phyloP scores from a whole-genome alignment of 2,797 vertebrate genomes.

The Tragopan temminckii region DNA sequence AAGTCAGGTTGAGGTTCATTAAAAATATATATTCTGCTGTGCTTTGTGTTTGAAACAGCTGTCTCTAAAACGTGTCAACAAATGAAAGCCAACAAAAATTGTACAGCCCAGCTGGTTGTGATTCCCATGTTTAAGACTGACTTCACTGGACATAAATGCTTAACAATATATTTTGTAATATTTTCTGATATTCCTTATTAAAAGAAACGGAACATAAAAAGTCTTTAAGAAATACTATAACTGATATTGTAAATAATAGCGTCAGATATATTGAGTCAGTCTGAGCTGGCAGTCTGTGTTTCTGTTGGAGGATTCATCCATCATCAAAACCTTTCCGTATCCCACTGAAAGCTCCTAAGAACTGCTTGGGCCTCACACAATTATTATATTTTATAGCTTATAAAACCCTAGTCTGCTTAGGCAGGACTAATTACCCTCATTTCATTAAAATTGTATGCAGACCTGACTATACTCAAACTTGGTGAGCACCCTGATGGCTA shows the following conservation, averaged over 20 bases:
- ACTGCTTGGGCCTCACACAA: not conserved
- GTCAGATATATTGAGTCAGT: not conserved
- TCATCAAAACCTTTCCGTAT: not conserved
- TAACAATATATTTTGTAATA: not conserved
- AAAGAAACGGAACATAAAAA: not conserved
- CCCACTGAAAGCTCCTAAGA: not conserved
- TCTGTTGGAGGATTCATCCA: not conserved
- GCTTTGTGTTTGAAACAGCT: not conserved
- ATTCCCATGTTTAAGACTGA: not conserved
- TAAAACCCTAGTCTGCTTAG: not conserved
- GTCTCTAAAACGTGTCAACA: not conserved
- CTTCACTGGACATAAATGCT: not conserved
- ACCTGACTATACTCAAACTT: not conserved
- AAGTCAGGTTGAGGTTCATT: not conserved
- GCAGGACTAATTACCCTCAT: not conserved
- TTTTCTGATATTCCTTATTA: not conserved
- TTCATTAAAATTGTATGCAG: not conserved
- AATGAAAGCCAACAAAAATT: not conserved
- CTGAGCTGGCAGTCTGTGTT: not conserved
- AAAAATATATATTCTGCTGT: not conserved
- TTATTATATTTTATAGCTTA: not conserved
- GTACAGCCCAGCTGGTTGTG: not conserved
- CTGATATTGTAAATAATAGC: not conserved
- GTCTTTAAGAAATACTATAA: not conserved
- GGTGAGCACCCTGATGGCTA: not conserved